Conservation (phyloP, 2,888 invertebrate species). For the Psylliodes chrysocephalus region DNA sequence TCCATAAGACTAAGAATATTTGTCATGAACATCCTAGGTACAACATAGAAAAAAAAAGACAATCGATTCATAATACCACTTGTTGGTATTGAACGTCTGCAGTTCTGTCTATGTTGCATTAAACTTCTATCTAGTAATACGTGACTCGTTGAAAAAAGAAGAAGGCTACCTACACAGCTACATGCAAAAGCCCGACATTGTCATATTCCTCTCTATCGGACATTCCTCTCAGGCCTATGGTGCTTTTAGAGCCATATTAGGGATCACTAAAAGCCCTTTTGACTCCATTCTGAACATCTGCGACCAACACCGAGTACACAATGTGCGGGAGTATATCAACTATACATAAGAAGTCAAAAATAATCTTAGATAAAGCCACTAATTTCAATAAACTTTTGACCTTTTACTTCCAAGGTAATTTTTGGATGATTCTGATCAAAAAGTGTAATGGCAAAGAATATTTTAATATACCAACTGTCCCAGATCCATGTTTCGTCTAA, state of each 20-base stretch:
- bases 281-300: conserved; percentile 31
- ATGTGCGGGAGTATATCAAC: background rate
- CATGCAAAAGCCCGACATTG: conserved; percentile 2
- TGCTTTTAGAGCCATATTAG: conserved; percentile 18
- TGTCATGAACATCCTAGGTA: too few relatives aligned
- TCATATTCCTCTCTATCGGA: conserved; percentile 10
- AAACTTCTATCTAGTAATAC: background rate
- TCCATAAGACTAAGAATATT: too few relatives aligned
- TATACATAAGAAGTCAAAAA: background rate
- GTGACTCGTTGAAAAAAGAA: background rate
- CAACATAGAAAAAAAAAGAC: too few relatives aligned
- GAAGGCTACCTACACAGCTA: background rate
- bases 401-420: too few relatives aligned
- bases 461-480: too few relatives aligned
- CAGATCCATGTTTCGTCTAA: too few relatives aligned
- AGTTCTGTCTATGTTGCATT: background rate
- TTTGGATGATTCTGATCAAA: too few relatives aligned
- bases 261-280: conserved; percentile 26
- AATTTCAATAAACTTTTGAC: too few relatives aligned
- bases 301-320: conserved; percentile 11
- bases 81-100: background rate
- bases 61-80: too few relatives aligned
- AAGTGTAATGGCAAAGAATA: too few relatives aligned
- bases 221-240: conserved; percentile 8
- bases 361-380: background rate